These are phyloP conservation scores for Scomber japonicus DNA, from an alignment of 2,113 vertebrate species.

Conservation along the genomic window DNA sequence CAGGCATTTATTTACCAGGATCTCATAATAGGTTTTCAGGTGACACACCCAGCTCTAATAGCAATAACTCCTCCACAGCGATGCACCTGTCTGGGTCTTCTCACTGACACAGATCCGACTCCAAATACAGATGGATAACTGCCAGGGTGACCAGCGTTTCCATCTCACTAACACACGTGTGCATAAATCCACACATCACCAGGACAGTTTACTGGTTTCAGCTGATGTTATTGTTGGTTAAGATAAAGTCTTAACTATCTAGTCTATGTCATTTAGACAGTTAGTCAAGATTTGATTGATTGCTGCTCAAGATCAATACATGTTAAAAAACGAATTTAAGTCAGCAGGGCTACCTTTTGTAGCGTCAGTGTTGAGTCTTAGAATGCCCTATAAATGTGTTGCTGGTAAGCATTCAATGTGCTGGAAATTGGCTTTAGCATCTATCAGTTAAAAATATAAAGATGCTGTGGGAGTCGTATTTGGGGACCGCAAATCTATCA, in stretches of 20 bases:
- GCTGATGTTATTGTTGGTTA: background rate
- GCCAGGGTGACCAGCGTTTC: constrained; percentile 16
- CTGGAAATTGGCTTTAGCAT: too few relatives aligned
- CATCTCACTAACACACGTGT: background rate
- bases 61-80: constrained; percentile 21
- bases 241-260: too few relatives aligned
- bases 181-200: background rate
- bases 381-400: too few relatives aligned
- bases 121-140: constrained; percentile 42
- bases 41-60: constrained; percentile 26
- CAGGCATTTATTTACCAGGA: constrained; percentile 7
- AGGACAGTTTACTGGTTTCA: background rate
- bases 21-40: constrained; percentile 33
- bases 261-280: background rate
- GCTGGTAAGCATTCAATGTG: too few relatives aligned
- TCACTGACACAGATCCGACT: constrained; percentile 25
- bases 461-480: background rate
- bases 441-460: background rate
- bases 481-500: background rate
- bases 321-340: too few relatives aligned
- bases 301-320: background rate
- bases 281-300: background rate
- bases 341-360: too few relatives aligned
- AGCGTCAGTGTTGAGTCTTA: too few relatives aligned
- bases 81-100: constrained; percentile 60